phyloP scores from a whole-genome alignment of 2,113 vertebrate species.

The Ariopsis seemanni region DNA sequence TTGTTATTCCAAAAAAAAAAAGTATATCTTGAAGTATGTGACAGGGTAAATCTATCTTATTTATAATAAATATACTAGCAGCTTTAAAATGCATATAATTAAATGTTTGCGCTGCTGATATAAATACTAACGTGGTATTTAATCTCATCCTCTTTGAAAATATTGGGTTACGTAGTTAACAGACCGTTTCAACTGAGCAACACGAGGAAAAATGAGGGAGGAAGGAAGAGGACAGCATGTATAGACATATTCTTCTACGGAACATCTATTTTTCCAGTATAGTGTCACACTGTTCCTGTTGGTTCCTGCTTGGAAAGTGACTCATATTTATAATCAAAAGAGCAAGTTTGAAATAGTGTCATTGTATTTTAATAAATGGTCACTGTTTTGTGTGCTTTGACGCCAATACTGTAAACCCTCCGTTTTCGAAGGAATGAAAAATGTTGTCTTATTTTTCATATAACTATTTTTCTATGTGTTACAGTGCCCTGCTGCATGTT shows the following conservation, averaged over 20 bases:
- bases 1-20: neutral
- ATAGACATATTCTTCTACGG: slow-evolving; percentile 68
- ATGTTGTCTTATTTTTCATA: slow-evolving; percentile 59
- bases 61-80: neutral
- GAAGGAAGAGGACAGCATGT: slow-evolving; percentile 53
- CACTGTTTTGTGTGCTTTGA: slow-evolving; percentile 66
- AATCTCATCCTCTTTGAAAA: neutral
- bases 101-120: neutral
- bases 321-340: slow-evolving; percentile 59
- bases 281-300: slow-evolving; percentile 53
- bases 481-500: slow-evolving; percentile 72
- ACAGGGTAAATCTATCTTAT: neutral
- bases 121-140: neutral
- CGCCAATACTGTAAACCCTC: slow-evolving; percentile 75
- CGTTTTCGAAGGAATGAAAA: slow-evolving; percentile 62
- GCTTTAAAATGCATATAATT: neutral
- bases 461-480: slow-evolving; percentile 64
- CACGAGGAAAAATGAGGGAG: slow-evolving; percentile 16
- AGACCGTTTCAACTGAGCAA: neutral
- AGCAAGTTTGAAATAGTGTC: slow-evolving; percentile 52
- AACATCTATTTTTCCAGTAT: slow-evolving; percentile 69
- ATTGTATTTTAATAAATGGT: slow-evolving; percentile 58
- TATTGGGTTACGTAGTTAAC: neutral
- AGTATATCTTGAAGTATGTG: neutral
- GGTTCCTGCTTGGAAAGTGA: slow-evolving; percentile 59